These are phyloP conservation scores for Latrodectus hesperus DNA, from an alignment of 2,888 invertebrate species.

Conservation along the genomic window DNA sequence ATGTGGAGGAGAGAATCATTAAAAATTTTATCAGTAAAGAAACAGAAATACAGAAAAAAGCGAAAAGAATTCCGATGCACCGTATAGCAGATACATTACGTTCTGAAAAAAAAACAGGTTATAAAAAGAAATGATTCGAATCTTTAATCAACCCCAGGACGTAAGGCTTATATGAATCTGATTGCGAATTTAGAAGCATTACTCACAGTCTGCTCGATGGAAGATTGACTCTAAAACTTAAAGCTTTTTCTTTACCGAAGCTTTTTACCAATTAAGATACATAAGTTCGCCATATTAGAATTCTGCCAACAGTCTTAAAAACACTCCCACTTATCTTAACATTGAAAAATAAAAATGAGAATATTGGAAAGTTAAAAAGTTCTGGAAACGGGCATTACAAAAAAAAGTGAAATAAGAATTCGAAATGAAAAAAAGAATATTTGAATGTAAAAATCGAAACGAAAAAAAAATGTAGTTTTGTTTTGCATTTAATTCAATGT, in stretches of 20 bases:
- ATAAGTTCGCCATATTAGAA: constrained; percentile 18
- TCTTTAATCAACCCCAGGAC: too few species aligned
- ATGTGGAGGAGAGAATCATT: constrained; percentile 35
- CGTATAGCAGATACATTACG: too few species aligned
- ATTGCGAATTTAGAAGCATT: constrained; percentile 42
- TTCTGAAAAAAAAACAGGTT: too few species aligned
- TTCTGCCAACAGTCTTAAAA: constrained; percentile 2
- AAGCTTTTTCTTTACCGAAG: constrained; percentile 15
- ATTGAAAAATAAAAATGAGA: constrained; percentile 1
- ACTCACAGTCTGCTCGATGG: neutral
- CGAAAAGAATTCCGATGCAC: too few species aligned
- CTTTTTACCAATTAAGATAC: constrained; percentile 53
- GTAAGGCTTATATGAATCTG: neutral
- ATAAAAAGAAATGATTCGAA: too few species aligned
- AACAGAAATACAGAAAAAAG: constrained; percentile 10
- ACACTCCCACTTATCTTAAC: constrained; percentile 6
- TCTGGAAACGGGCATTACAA: too few species aligned
- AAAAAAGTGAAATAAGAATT: too few species aligned
- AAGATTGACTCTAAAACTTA: constrained; percentile 45
- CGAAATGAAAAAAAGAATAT: too few species aligned
- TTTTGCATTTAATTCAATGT: too few species aligned
- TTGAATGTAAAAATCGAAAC: too few species aligned
- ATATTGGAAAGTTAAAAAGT: constrained; percentile 6
- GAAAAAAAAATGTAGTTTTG: too few species aligned
- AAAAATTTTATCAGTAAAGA: constrained; percentile 48